Conservation (phyloP, 2,113 vertebrate species). For the Rhegmatorhina hoffmannsi region DNA sequence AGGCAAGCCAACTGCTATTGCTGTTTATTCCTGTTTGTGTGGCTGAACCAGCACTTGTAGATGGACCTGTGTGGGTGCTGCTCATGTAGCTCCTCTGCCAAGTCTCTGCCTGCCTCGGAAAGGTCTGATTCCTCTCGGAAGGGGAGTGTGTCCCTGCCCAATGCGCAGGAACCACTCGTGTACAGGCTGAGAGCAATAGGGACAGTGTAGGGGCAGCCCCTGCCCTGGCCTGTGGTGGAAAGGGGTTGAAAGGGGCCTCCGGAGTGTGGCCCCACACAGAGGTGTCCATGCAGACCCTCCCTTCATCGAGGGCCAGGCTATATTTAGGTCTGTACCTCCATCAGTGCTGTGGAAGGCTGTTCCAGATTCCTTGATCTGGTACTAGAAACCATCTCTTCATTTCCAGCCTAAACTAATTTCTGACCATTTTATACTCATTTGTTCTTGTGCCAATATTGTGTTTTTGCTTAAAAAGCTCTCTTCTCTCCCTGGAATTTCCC, state of each 20-base stretch:
- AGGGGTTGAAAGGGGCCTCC: background rate
- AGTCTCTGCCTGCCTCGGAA: background rate
- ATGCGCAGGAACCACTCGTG: background rate
- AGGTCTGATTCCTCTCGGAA: background rate
- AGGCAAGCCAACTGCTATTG: background rate
- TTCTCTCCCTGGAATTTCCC: constrained; percentile 37
- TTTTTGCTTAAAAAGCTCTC: constrained; percentile 44
- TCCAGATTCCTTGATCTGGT: constrained; percentile 44
- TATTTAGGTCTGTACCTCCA: constrained; percentile 34
- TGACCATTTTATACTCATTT: constrained; percentile 47
- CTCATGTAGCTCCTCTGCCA: background rate
- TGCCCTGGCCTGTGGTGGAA: background rate
- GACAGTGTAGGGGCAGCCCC: background rate
- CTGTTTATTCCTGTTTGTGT: background rate
- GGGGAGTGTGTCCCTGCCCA: background rate
- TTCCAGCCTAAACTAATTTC: constrained; percentile 62
- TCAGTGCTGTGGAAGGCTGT: background rate
- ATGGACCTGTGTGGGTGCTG: background rate
- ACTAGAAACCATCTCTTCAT: constrained; percentile 18
- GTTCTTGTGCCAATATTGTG: constrained; percentile 60
- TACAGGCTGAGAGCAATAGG: background rate
- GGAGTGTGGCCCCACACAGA: background rate
- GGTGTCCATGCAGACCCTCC: background rate
- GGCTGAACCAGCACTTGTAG: background rate
- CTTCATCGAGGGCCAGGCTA: background rate